These are phyloP conservation scores for Aviceda subcristata DNA, from an alignment of 2,113 vertebrate genomes.

Conservation along the genomic window DNA sequence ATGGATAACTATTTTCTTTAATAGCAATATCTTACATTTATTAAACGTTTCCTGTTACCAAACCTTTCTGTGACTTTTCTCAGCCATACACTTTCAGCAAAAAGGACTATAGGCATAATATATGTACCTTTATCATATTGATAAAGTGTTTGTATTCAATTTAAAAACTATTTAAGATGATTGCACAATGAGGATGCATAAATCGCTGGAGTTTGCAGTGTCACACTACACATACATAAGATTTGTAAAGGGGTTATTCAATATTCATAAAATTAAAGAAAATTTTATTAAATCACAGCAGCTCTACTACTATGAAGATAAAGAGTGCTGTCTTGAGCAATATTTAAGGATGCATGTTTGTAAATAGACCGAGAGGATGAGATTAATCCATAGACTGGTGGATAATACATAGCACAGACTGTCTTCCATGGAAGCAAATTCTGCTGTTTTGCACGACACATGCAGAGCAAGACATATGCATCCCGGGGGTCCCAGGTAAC, in stretches of 20 bases:
- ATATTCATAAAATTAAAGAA: constrained; percentile 1
- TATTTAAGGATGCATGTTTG: background rate
- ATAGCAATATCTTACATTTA: background rate
- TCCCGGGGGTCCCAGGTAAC: background rate
- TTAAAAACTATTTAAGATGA: background rate
- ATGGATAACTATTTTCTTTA: background rate
- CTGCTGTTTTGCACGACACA: background rate
- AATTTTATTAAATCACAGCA: background rate
- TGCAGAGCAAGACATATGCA: fast-evolving
- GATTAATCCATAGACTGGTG: background rate
- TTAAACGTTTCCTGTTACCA: background rate
- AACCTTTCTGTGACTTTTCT: background rate
- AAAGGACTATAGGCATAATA: background rate
- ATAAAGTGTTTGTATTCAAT: background rate
- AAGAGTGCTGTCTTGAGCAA: background rate
- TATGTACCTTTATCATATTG: background rate
- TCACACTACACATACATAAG: background rate
- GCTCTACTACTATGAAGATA: background rate
- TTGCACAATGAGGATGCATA: background rate
- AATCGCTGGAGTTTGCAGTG: background rate
- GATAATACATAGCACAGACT: background rate
- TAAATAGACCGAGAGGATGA: background rate
- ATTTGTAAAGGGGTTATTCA: background rate
- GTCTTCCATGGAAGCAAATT: background rate
- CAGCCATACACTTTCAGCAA: background rate